A percentile compares a stretch with the other conserved stretches of the same genome.
Evolutionary conservation across 2,113 vertebrate species (phyloP).

Genomic region (Muntiacus muntjak): DNA sequence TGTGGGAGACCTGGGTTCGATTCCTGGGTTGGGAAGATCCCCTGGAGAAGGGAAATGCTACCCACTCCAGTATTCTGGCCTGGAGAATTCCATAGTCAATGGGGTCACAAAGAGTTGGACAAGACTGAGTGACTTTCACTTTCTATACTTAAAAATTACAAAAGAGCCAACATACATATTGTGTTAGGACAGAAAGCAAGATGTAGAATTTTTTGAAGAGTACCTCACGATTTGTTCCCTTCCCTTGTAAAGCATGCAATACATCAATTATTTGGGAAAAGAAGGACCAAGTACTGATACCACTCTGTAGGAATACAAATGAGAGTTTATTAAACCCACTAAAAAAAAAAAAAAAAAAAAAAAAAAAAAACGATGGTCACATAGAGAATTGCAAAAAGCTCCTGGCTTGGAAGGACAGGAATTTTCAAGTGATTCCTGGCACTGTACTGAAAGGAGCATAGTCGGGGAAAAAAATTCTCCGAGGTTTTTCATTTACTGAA

Average conservation of each 20-base stretch:
- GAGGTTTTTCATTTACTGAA: neutral
- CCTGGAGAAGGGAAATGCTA: neutral
- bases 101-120: neutral
- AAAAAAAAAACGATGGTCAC: neutral
- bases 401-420: neutral
- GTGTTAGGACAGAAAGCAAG: neutral
- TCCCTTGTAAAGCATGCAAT: neutral
- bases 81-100: neutral
- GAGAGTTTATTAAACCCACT: neutral
- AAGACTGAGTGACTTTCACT: neutral
- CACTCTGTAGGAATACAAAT: neutral
- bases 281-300: neutral
- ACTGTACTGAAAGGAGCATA: neutral
- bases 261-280: neutral
- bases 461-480: neutral
- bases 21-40: neutral
- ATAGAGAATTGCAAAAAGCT: neutral
- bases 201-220: neutral
- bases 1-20: neutral
- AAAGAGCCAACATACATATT: neutral
- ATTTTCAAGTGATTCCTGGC: neutral
- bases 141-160: neutral
- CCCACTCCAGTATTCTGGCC: neutral
- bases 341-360: neutral
- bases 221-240: neutral